Evolutionary conservation across 2,113 vertebrate genomes (phyloP).

Genomic region (Triplophysa dalaica): DNA sequence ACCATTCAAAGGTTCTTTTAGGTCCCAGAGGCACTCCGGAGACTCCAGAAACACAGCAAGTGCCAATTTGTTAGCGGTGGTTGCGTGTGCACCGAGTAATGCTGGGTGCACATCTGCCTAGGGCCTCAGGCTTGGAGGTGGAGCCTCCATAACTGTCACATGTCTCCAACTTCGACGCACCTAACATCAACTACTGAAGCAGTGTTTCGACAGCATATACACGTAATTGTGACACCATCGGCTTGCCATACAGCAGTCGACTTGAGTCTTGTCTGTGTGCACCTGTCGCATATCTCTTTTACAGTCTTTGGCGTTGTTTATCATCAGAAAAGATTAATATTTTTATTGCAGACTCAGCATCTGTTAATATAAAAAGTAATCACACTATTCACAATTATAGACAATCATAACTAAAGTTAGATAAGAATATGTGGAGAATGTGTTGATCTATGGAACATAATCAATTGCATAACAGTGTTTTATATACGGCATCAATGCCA

Average conservation of each 20-base stretch:
- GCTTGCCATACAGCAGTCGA: too few relatives aligned
- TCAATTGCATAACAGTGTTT: not conserved
- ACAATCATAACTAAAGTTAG: not conserved
- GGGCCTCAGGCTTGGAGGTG: too few relatives aligned
- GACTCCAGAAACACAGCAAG: constrained; percentile 50
- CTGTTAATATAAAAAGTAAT: constrained; percentile 1
- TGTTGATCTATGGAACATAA: not conserved
- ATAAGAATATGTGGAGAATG: not conserved
- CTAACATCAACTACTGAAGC: too few relatives aligned
- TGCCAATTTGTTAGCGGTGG: not conserved
- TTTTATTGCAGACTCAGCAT: not conserved
- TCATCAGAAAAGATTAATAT: too few relatives aligned
- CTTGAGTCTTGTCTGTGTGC: too few relatives aligned
- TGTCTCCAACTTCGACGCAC: too few relatives aligned
- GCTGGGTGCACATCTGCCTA: constrained; percentile 35
- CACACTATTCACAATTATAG: not conserved
- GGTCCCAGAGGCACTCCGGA: constrained; percentile 49
- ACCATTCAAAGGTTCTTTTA: constrained; percentile 13
- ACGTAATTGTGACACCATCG: too few relatives aligned
- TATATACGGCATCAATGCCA: too few relatives aligned
- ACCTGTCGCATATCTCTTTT: too few relatives aligned
- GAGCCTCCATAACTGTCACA: too few relatives aligned
- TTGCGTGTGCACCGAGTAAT: constrained; percentile 34
- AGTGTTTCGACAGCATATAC: too few relatives aligned
- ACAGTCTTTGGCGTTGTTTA: too few relatives aligned